Base-by-base conservation (phyloP, 2,888 invertebrate species). In the Mellilla xanthometata region DNA sequence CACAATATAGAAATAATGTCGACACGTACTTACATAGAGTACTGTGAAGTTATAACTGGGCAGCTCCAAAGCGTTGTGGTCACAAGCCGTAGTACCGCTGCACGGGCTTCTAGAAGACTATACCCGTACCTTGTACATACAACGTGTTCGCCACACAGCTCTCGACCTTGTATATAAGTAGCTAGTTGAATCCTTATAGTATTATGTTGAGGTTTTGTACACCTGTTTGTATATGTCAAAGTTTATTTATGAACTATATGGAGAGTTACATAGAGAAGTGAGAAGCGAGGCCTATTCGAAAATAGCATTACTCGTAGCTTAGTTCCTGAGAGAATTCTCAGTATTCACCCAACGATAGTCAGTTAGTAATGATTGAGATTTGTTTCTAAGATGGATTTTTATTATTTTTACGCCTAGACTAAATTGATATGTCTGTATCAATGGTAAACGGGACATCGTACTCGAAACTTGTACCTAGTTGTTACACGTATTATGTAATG, bases 341-440 rank as follows among this genome's bases (percentile, higher is more conserved):
- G 82, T 79, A 74, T 81, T 81, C 86, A 88, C 88, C 88, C 88
- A 89, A 89, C 88, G 88, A 89, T 89, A 89, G 88, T 89, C 88
- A 89, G 86, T 88, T 89, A 89, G 86, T 68, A 72, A 82, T 79
- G 79, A 81, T 78, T 77, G 84, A 87, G 82, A 82, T 83, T 83
- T 82, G 78, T 82, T 81, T 81, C 70, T 84, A 86, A 76, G 63
- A 72, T 66, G 76, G 68, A 43, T 72, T 67, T 76, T 72, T 68
- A 72, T 72, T 64, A 70, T 62, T 72, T 74, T 70, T 40, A 73
- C 70, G 67, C 62, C 64, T 72, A 72, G 70, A 68, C 60, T 82
- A 80, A 81, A 82, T 66, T 66, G 15, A 23, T 29, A 40, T 40
- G 19, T 40, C 79, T 84, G 81, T 62, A 75, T 76, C 77, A 67